Percentiles rank a stretch among this genome's conserved stretches.
phyloP scores from a whole-genome alignment of 92 coral and sea anemone species.

The Blastomussa wellsi region DNA sequence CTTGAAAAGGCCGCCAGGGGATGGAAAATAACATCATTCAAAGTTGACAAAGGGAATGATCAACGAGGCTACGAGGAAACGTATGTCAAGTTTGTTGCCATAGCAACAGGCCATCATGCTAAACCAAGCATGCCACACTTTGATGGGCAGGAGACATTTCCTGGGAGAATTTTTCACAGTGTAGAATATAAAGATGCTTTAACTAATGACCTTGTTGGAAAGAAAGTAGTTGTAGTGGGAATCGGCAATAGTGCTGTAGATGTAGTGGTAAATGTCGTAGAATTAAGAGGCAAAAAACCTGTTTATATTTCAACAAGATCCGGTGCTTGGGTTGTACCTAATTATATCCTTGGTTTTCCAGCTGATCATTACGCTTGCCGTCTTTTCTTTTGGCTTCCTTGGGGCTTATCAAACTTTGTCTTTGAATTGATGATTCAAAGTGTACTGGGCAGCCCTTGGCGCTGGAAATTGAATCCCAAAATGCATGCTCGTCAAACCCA shows the following conservation, averaged over 20 bases:
- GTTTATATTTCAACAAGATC: constrained; percentile 72
- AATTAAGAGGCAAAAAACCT: constrained; percentile 65
- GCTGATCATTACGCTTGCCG: constrained; percentile 76
- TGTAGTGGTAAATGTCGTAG: constrained; percentile 72
- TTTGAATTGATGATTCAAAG: constrained; percentile 59
- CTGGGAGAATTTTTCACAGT: constrained; percentile 69
- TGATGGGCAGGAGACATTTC: constrained; percentile 64
- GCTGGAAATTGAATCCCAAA: constrained; percentile 74
- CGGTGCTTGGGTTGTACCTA: constrained; percentile 82
- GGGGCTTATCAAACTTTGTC: constrained; percentile 61
- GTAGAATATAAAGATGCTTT: constrained; percentile 76
- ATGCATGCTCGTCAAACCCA: constrained; percentile 82
- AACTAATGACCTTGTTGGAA: constrained; percentile 63
- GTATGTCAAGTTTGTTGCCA: constrained; percentile 66
- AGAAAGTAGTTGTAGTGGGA: constrained; percentile 75
- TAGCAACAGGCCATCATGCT: constrained; percentile 91
- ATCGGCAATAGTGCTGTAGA: constrained; percentile 90
- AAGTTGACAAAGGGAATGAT: constrained; percentile 48
- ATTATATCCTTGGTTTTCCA: constrained; percentile 73
- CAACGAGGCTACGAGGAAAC: constrained; percentile 10
- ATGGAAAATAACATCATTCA: constrained; percentile 60
- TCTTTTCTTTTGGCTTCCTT: constrained; percentile 79
- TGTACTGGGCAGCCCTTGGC: constrained; percentile 75
- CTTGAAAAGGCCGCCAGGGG: constrained; percentile 42
- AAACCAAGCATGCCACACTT: constrained; percentile 66